Evolutionary conservation across 2,888 invertebrate genomes (phyloP).

Genomic region (Odontomyia ornata): DNA sequence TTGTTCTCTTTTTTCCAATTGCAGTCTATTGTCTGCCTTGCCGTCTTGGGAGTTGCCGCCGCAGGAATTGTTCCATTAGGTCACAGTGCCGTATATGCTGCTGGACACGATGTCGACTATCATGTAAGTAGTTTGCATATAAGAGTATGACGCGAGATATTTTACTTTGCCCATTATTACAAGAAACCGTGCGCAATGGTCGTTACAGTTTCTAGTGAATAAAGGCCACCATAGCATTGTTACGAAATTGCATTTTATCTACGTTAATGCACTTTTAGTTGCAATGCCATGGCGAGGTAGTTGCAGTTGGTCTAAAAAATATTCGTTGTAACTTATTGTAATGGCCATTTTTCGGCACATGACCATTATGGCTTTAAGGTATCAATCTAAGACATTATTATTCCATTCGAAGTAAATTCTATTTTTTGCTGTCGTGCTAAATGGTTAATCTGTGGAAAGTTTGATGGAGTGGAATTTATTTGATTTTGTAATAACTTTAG

Average conservation of each 20-base stretch:
- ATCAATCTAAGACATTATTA: conserved; percentile 19
- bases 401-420: conserved; percentile 32
- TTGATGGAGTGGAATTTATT: too few relatives aligned
- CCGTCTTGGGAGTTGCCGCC: conserved; percentile 62
- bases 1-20: conserved; percentile 45
- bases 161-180: neutral
- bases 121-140: conserved; percentile 58
- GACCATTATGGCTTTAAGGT: neutral
- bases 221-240: neutral
- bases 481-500: neutral
- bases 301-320: neutral
- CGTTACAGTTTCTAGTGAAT: neutral
- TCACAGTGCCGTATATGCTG: conserved; percentile 55
- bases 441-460: too few relatives aligned
- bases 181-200: neutral
- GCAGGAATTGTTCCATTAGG: conserved; percentile 61
- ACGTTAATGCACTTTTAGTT: conserved; percentile 8
- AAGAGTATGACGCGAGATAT: neutral
- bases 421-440: too few relatives aligned
- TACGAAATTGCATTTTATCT: conserved; percentile 37
- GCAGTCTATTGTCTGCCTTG: conserved; percentile 63
- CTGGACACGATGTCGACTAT: conserved; percentile 59
- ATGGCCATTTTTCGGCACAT: neutral
- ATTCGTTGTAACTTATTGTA: neutral
- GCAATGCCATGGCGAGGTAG: conserved; percentile 44